Percentiles rank a stretch among this genome's conserved stretches.
Conservation (phyloP, 2,888 invertebrate species). For the Drosophila vallismaia region DNA sequence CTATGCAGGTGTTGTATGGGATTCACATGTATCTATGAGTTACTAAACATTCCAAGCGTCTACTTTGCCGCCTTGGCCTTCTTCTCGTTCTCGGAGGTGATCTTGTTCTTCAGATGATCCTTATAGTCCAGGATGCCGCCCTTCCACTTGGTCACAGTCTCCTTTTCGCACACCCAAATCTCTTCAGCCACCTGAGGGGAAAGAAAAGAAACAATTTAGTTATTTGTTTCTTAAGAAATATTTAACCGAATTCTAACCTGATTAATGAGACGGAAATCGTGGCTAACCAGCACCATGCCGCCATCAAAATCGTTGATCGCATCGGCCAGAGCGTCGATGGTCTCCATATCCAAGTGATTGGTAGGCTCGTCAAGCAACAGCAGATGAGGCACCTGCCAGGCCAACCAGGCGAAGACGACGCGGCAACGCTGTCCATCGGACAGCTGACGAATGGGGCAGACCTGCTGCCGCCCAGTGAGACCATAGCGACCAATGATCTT, state of each 20-base stretch:
- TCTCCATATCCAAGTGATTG: slow-evolving; percentile 98
- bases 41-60: slow-evolving; percentile 17
- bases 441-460: slow-evolving; percentile 86
- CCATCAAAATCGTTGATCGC: slow-evolving; percentile 99
- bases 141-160: slow-evolving; percentile 97
- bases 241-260: slow-evolving; percentile 87
- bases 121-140: slow-evolving; percentile 98
- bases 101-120: slow-evolving; percentile 94
- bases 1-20: slow-evolving; percentile 14
- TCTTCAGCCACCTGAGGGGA: slow-evolving; percentile 95
- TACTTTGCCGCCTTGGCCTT: slow-evolving; percentile 73
- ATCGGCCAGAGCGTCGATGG: slow-evolving; percentile 98
- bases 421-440: slow-evolving; percentile 99
- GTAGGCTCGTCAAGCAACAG: slow-evolving; percentile 93
- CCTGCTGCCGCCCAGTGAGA: slow-evolving; percentile 97
- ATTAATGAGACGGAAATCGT: slow-evolving; percentile 99
- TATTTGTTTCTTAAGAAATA: no score
- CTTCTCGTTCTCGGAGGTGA: slow-evolving; percentile 86
- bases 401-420: slow-evolving; percentile 99
- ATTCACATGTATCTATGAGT: slow-evolving; percentile 7
- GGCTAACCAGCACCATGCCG: slow-evolving; percentile 99
- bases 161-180: slow-evolving; percentile 99
- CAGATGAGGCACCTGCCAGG: slow-evolving; percentile 98
- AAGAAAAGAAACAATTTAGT: no score
- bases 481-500: slow-evolving; percentile 99